These are phyloP conservation scores for Heliconius nattereri DNA, from an alignment of 1,140 invertebrate genomes.

Conservation along the genomic window DNA sequence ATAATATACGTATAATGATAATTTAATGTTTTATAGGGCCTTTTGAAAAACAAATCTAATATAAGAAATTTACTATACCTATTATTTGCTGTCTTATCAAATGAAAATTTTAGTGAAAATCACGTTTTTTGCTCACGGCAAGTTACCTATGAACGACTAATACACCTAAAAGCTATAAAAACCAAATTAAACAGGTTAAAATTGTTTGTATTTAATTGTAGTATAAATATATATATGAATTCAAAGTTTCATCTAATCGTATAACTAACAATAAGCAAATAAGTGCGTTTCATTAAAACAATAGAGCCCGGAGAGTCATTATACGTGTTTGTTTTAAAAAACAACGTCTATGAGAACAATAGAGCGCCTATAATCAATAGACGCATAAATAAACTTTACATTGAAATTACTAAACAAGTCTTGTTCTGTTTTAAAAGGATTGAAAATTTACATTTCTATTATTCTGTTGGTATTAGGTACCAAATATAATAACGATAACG, in stretches of 20 bases:
- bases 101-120: too few relatives aligned
- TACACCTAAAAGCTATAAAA: neutral
- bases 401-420: slow-evolving; percentile 7
- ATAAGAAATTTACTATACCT: too few relatives aligned
- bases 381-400: slow-evolving; percentile 29
- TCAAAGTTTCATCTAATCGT: slow-evolving; percentile 31
- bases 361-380: slow-evolving; percentile 33
- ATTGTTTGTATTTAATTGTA: neutral
- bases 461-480: neutral
- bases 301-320: slow-evolving; percentile 39
- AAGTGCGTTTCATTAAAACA: slow-evolving; percentile 60
- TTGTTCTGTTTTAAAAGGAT: slow-evolving; percentile 11
- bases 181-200: neutral
- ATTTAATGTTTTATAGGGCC: too few relatives aligned
- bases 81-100: too few relatives aligned
- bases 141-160: neutral
- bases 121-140: neutral
- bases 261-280: slow-evolving; percentile 54
- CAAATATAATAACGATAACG: too few relatives aligned
- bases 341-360: slow-evolving; percentile 35
- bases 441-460: neutral
- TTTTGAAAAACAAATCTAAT: too few relatives aligned
- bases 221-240: neutral
- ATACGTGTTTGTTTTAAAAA: slow-evolving; percentile 43
- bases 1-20: neutral